Base-by-base conservation (phyloP, 2,113 vertebrate species). In the Ciconia maguari region DNA sequence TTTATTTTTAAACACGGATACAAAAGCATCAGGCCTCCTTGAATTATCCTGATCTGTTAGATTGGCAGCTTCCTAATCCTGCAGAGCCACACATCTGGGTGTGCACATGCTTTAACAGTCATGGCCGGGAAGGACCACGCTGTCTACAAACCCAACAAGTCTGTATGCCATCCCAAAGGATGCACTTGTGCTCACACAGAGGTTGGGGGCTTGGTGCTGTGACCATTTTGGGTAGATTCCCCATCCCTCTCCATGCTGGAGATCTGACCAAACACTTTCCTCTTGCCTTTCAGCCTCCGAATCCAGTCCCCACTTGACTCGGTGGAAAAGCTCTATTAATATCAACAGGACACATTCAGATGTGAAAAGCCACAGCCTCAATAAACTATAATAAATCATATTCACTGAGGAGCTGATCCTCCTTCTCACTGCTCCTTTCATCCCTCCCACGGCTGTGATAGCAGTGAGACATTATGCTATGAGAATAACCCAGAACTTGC, bases 51-150 rank as follows among this genome's bases (percentile, higher is more conserved):
- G 0, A 3, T 34, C 41, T 49, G 11, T 19, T 49, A 48, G 36
- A 44, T 1, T 58, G 49, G 15, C 7, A 54, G 11, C 34, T 93
- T 49, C 55, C 30, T 62, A 42, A 36, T 15, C 26, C 4, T 2
- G 21, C 32, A 46, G 41, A 84, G 21, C 21, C 46, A 18, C 1
- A 0, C 5, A 0, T 62, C 20, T 18, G 64, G 11, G 26, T 38
- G 24, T 38, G 7, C 5, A 1, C 5, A 2, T 34, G 51, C 24
- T 57, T 38, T 38, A 27, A 38, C n/a, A 44, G 30, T 2, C 29
- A 12, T 0, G 2, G 20, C 11, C 60, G 18, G 32, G 41, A 68
- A 64, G 78, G 32, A 62, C 29, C 36, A 34, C 0, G 0, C 26
- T 62, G 30, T 13, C 68, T 32, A 24, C 7, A 55, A 44, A 44